Base-by-base conservation (phyloP, 2,888 invertebrate species). In the Napeogenes inachia region DNA sequence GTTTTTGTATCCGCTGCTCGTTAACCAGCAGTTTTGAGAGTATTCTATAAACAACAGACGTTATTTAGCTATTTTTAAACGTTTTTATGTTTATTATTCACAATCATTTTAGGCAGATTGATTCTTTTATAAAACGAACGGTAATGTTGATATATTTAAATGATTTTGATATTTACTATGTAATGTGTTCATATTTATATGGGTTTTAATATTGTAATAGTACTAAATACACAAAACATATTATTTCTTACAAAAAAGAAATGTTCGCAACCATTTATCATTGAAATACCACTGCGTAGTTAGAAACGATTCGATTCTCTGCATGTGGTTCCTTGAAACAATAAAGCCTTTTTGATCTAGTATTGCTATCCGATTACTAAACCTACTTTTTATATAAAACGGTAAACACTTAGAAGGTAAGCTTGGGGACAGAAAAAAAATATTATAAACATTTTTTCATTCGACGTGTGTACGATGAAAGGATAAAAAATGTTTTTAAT, bases 341-440 rank as follows among this genome's bases (percentile, higher is more conserved):
- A 64, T 60, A 64, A 63, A 61, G 63, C 66, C 64, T 66, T 68
- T 66, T 63, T 46, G 54, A 68, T 58, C 57, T 47, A 67, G 62
- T 58, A 57, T 59, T 59, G n/a, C 61, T 63, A 56, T 56, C 45
- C 58, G 60, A 63, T 64, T 67, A 64, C 60, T 60, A 60, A 60
- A 61, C 64, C 61, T 59, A 67, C 60, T 64, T 67, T 64, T 62
- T 57, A 42, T 47, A 60, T 38, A 4, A 58, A 61, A 61, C 61
- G 59, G 63, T 65, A 64, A 50, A 47, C 4, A 13, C 50, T 50
- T 50, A 50, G 21, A 47, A 59, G 46, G 57, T 57, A 56, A 56
- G 32, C 59, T 58, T 60, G 46, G 54, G 50, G 21, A 38, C 74
- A 77, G 76, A 68, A 73, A 68, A 54, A 56, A 59, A 54, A 54